Percentiles rank a stretch among this genome's conserved stretches.
Conservation (phyloP, 1,140 invertebrate species). For the Goniozus legneri region DNA sequence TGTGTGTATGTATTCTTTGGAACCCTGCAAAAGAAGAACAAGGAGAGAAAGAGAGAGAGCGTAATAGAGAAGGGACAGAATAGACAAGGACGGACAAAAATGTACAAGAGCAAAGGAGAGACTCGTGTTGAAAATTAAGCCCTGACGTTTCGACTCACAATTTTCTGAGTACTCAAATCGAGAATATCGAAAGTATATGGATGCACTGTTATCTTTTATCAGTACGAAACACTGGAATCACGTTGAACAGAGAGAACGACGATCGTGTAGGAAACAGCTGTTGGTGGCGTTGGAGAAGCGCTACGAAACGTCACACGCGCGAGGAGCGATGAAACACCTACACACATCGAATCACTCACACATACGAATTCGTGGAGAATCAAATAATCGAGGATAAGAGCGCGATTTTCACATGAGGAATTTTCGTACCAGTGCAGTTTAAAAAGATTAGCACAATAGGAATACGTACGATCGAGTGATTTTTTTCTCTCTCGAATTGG, state of each 20-base stretch:
- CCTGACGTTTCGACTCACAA: neutral
- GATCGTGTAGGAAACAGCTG: conserved; percentile 43
- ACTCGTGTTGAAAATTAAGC: neutral
- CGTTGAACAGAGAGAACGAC: conserved; percentile 24
- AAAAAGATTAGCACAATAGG: conserved; percentile 17
- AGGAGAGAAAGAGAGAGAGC: neutral
- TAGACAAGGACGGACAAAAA: conserved; percentile 1
- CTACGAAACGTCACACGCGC: conserved; percentile 28
- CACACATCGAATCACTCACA: conserved; percentile 15
- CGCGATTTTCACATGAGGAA: conserved; percentile 6
- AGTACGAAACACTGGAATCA: conserved; percentile 9
- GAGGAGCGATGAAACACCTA: conserved; percentile 30
- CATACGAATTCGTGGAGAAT: conserved; percentile 21
- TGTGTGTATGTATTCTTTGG: neutral
- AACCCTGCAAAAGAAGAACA: conserved; percentile 1
- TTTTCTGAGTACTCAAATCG: neutral
- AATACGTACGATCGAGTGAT: too few species aligned
- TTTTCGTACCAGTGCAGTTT: conserved; percentile 2
- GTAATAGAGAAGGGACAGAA: neutral
- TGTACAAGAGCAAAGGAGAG: neutral
- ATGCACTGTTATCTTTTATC: conserved; percentile 1
- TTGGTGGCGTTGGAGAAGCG: conserved; percentile 33
- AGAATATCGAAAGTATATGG: neutral
- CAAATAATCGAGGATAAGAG: conserved; percentile 19
- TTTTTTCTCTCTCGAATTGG: too few species aligned